A percentile compares a stretch with the other conserved stretches of the same genome.
phyloP scores from a whole-genome alignment of 2,113 vertebrate species.

The Edolisoma coerulescens region DNA sequence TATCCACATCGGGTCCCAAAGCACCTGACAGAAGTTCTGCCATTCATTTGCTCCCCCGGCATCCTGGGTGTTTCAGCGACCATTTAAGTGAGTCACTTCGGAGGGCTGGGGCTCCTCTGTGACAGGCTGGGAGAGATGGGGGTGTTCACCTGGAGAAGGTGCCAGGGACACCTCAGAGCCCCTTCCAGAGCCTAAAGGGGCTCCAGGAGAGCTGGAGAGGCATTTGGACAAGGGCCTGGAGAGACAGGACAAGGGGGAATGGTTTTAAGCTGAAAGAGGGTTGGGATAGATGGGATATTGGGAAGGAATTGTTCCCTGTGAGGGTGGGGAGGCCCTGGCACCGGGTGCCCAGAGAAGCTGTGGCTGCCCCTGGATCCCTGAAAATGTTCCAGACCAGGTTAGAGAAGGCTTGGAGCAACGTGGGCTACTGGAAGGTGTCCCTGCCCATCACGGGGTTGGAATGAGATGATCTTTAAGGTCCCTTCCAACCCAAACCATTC shows the following conservation, averaged over 20 bases:
- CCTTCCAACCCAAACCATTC: background rate
- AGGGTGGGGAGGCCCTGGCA: background rate
- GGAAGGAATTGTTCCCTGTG: fast-evolving
- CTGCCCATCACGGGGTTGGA: fast-evolving
- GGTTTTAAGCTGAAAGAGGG: background rate
- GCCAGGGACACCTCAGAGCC: background rate
- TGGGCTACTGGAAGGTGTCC: background rate
- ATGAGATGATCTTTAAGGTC: background rate
- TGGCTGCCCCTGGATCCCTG: background rate
- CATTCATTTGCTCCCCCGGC: background rate
- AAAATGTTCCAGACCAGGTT: background rate
- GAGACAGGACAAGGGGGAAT: background rate
- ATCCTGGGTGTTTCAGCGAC: background rate
- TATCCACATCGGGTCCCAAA: too few species aligned
- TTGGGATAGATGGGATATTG: background rate
- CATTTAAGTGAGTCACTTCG: background rate
- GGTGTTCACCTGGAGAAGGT: fast-evolving
- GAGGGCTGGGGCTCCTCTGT: background rate
- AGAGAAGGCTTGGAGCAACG: fast-evolving
- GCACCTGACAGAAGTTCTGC: too few species aligned
- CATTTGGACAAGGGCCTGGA: fast-evolving
- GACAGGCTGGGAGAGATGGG: background rate
- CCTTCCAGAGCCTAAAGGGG: background rate
- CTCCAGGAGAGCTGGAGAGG: background rate
- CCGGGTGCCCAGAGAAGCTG: background rate